These are phyloP conservation scores for Hemichromis elongatus DNA, from an alignment of 2,113 vertebrate genomes.

Conservation along the genomic window DNA sequence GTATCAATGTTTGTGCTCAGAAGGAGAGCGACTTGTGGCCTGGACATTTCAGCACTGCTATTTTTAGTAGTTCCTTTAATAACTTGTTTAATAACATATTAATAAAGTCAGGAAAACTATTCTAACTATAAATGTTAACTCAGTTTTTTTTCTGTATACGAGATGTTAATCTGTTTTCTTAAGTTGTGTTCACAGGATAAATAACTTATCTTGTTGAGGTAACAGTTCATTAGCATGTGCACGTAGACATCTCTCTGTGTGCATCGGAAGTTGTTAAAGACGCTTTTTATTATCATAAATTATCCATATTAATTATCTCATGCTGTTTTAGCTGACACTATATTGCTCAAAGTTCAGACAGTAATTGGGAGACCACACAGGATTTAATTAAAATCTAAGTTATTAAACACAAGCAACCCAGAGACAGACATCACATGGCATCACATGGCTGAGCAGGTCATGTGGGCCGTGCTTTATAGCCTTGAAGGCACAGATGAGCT, in stretches of 20 bases:
- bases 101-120: neutral
- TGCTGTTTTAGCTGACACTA: neutral
- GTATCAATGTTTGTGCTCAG: neutral
- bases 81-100: neutral
- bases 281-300: neutral
- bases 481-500: neutral
- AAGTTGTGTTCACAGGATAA: neutral
- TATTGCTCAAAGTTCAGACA: neutral
- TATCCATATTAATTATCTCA: neutral
- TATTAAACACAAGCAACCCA: neutral
- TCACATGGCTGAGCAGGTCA: neutral
- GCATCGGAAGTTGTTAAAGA: neutral
- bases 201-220: neutral
- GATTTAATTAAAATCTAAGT: neutral
- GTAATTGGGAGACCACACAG: neutral
- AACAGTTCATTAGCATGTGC: neutral
- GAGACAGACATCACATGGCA: neutral
- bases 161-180: fast-evolving
- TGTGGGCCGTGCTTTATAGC: neutral
- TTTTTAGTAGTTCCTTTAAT: neutral
- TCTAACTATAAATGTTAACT: neutral
- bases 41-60: neutral
- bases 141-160: fast-evolving
- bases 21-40: neutral
- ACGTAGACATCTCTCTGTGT: neutral